phyloP scores from a whole-genome alignment of 2,797 vertebrate species.

The Semotilus atromaculatus region DNA sequence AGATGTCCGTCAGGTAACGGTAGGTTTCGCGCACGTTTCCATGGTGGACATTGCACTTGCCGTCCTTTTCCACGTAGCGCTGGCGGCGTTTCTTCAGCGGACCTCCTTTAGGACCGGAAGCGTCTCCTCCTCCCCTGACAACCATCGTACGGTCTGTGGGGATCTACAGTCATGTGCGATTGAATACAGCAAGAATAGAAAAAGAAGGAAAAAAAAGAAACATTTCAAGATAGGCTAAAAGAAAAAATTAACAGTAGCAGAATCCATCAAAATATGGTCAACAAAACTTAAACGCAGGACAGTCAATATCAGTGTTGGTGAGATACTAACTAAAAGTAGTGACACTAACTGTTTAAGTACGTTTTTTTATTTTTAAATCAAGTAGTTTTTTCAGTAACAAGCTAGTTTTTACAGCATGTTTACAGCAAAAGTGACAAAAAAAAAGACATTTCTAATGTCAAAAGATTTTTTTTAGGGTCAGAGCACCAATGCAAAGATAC shows the following conservation, averaged over 20 bases:
- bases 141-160: conserved; percentile 64
- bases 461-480: background rate
- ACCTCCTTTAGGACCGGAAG: conserved; percentile 4
- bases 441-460: background rate
- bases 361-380: no score
- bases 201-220: background rate
- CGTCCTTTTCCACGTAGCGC: conserved; percentile 69
- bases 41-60: conserved; percentile 69
- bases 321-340: background rate
- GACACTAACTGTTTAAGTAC: background rate
- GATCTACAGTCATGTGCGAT: conserved; percentile 51
- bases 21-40: conserved; percentile 67
- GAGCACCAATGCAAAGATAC: no score
- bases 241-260: background rate
- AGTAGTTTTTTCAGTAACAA: background rate
- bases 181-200: background rate
- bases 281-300: background rate
- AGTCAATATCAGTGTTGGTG: background rate
- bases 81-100: conserved; percentile 59
- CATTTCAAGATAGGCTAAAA: background rate
- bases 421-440: background rate
- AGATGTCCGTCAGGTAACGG: conserved; percentile 68
- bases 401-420: background rate
- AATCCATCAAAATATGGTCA: background rate
- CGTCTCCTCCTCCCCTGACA: conserved; percentile 37